Percentiles rank a stretch among this genome's conserved stretches.
phyloP scores from a whole-genome alignment of 1,140 invertebrate species.

The Bradysia coprophila region DNA sequence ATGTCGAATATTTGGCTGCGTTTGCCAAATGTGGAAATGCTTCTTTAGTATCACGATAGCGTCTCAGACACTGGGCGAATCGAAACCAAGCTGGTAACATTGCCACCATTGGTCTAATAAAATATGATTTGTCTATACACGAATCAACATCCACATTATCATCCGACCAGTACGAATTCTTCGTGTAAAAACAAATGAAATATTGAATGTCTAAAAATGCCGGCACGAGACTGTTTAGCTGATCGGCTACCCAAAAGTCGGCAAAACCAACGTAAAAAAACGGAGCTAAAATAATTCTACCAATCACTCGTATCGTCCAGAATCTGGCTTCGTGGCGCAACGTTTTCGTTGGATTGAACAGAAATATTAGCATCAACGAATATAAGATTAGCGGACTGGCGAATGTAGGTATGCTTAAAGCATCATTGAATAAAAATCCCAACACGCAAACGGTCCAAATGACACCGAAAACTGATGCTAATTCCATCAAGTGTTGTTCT shows the following conservation, averaged over 20 bases:
- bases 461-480: conserved; percentile 68
- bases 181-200: conserved; percentile 65
- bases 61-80: conserved; percentile 90
- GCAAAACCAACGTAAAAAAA: conserved; percentile 94
- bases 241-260: conserved; percentile 99
- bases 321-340: conserved; percentile 59
- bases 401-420: conserved; percentile 58
- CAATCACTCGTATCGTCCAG: conserved; percentile 31
- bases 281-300: conserved; percentile 73
- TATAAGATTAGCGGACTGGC: conserved; percentile 56
- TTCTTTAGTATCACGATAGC: conserved; percentile 77
- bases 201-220: conserved; percentile 90
- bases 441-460: conserved; percentile 59
- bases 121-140: conserved; percentile 36
- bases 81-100: conserved; percentile 92
- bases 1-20: conserved; percentile 37
- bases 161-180: conserved; percentile 48
- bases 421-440: conserved; percentile 45
- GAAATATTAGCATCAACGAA: conserved; percentile 45
- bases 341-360: conserved; percentile 65
- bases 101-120: conserved; percentile 60
- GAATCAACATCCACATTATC: conserved; percentile 32
- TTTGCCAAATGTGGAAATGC: conserved; percentile 91
- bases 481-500: conserved; percentile 75
- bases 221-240: conserved; percentile 83